These are phyloP conservation scores for Centropristis striata DNA, from an alignment of 2,113 vertebrate species.

Conservation along the genomic window DNA sequence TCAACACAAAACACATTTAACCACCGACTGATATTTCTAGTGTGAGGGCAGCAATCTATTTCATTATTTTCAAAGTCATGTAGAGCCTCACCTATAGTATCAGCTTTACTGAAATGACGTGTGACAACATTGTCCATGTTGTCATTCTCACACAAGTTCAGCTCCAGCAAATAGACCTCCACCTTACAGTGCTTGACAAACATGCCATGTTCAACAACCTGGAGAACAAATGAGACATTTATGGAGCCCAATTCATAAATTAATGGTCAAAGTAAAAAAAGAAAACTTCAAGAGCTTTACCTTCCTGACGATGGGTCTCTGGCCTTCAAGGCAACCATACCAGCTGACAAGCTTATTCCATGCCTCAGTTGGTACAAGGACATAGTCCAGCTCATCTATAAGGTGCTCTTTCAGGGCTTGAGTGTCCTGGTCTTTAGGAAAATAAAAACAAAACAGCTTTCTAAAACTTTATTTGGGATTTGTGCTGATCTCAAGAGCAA, in stretches of 20 bases:
- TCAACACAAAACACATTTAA: background rate
- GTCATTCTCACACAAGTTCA: conserved; percentile 95
- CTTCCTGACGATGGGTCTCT: conserved; percentile 94
- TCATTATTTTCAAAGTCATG: background rate
- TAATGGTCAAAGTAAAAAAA: background rate
- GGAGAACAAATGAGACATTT: conserved; percentile 23
- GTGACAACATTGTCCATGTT: conserved; percentile 91
- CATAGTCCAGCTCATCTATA: conserved; percentile 96
- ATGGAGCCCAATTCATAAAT: background rate
- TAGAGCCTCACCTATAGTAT: conserved; percentile 90
- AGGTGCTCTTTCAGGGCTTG: conserved; percentile 95
- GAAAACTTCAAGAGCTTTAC: conserved; percentile 80
- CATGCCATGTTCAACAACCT: conserved; percentile 98
- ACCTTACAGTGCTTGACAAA: conserved; percentile 99
- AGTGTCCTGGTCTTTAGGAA: conserved; percentile 89
- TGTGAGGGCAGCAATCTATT: background rate
- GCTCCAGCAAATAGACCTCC: conserved; percentile 96
- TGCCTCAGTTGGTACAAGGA: conserved; percentile 94
- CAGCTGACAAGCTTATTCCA: conserved; percentile 94
- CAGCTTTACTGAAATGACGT: conserved; percentile 96
- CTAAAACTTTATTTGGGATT: background rate
- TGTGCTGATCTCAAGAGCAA: background rate
- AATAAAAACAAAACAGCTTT: background rate
- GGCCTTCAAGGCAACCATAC: conserved; percentile 93
- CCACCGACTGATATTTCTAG: background rate